These are phyloP conservation scores for Hexactinellida sp. DNA, from an alignment of 37 sponge, comb jelly and placozoan species.

Conservation along the genomic window DNA sequence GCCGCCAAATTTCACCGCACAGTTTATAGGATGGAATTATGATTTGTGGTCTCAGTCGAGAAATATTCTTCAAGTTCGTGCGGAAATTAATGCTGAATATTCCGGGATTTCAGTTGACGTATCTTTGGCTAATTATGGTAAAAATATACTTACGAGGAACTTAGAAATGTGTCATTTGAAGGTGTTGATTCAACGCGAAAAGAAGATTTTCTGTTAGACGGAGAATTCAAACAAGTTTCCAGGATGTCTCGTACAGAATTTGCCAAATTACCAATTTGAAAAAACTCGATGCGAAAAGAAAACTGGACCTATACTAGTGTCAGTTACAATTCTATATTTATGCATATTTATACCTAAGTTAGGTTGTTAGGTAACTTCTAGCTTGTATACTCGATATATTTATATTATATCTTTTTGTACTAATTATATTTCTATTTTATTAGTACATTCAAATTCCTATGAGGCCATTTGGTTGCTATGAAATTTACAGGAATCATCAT, in stretches of 20 bases:
- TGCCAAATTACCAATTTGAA: conserved; percentile 70
- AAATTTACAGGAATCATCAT: no score
- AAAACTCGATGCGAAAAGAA: conserved; percentile 68
- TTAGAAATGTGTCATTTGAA: conserved; percentile 28
- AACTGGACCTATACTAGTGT: conserved; percentile 48
- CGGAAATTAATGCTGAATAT: conserved; percentile 20
- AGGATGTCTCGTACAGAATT: conserved; percentile 54
- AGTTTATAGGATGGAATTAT: conserved; percentile 82
- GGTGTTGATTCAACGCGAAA: conserved; percentile 54
- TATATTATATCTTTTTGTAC: no score
- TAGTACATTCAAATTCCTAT: no score
- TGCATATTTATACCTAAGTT: no score
- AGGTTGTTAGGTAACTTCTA: no score
- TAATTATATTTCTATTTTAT: no score
- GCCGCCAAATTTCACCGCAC: conserved; percentile 64
- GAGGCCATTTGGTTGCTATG: no score
- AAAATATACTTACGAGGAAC: conserved; percentile 30
- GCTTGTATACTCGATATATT: no score
- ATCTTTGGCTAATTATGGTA: conserved; percentile 33
- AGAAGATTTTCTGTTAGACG: conserved; percentile 33
- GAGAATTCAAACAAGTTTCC: conserved; percentile 57
- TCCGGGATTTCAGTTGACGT: conserved; percentile 15
- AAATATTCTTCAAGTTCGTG: conserved; percentile 28
- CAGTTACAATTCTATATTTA: no score
- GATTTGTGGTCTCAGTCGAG: conserved; percentile 44